Conservation (phyloP, 2,888 invertebrate species). For the Crepidodera aurea region DNA sequence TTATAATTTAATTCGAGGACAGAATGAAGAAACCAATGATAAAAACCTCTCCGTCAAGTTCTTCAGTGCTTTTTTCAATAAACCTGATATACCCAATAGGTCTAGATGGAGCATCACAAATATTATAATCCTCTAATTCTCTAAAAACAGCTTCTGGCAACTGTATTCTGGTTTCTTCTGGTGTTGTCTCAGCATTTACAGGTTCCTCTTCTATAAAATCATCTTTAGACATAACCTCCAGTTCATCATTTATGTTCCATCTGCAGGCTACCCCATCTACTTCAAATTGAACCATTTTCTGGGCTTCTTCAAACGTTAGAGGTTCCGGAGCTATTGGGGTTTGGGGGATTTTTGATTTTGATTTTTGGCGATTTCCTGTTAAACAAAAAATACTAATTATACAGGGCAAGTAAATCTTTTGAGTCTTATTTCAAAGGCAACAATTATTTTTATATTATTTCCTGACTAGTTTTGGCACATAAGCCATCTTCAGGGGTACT, state of each 20-base stretch:
- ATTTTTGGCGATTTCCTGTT: constrained; percentile 43
- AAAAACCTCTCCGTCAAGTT: constrained; percentile 81
- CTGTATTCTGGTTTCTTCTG: constrained; percentile 56
- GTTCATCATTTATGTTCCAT: constrained; percentile 67
- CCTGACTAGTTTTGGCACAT: no score
- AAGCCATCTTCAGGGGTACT: no score
- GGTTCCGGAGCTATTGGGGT: constrained; percentile 71
- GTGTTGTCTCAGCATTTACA: constrained; percentile 62
- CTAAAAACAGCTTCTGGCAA: constrained; percentile 74
- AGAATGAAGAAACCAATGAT: neutral
- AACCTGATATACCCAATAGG: constrained; percentile 92
- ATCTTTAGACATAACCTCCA: constrained; percentile 75
- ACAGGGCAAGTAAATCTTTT: no score
- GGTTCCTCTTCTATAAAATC: constrained; percentile 65
- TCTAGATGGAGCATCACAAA: constrained; percentile 82
- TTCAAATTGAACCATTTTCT: constrained; percentile 86
- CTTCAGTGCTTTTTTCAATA: constrained; percentile 93
- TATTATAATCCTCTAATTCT: constrained; percentile 79
- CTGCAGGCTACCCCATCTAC: constrained; percentile 71
- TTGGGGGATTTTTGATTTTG: constrained; percentile 49
- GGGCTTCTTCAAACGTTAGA: constrained; percentile 83
- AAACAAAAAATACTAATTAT: neutral
- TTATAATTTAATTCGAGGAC: neutral
- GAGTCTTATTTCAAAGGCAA: no score
- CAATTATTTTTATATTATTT: no score